These are phyloP conservation scores for Amiota mariae DNA, from an alignment of 2,888 invertebrate genomes.

Conservation along the genomic window DNA sequence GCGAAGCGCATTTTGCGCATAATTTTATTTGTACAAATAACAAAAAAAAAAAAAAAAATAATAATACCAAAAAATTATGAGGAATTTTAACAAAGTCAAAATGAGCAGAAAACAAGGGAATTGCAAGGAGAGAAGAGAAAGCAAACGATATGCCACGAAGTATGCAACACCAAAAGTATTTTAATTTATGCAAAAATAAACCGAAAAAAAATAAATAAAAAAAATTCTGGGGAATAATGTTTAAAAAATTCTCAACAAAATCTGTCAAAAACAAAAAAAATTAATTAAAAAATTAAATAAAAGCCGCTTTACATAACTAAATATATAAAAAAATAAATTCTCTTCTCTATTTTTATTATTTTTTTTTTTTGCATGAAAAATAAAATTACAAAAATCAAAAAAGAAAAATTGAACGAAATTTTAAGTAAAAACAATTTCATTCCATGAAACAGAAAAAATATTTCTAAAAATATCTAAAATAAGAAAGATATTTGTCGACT, in stretches of 20 bases:
- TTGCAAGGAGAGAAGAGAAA: neutral
- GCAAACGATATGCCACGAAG: neutral
- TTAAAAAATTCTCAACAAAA: neutral
- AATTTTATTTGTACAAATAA: conserved; percentile 16
- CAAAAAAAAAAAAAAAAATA: neutral
- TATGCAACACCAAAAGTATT: conserved; percentile 1
- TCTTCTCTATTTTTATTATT: too few relatives aligned
- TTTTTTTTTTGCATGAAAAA: neutral
- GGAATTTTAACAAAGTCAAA: neutral
- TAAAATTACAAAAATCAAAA: neutral
- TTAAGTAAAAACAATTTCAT: too few relatives aligned
- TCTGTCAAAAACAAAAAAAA: neutral
- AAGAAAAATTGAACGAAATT: too few relatives aligned
- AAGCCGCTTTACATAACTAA: neutral
- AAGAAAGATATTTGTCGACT: too few relatives aligned
- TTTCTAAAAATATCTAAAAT: too few relatives aligned
- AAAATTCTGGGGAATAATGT: neutral
- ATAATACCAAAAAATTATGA: neutral
- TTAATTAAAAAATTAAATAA: conserved; percentile 18
- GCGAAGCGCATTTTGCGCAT: conserved; percentile 13
- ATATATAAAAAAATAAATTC: too few relatives aligned
- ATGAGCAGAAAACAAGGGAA: neutral
- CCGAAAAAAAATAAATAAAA: neutral
- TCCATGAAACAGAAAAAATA: too few relatives aligned
- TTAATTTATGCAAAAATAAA: neutral